phyloP scores from a whole-genome alignment of 2,888 invertebrate species.

The Octonoba sinensis region DNA sequence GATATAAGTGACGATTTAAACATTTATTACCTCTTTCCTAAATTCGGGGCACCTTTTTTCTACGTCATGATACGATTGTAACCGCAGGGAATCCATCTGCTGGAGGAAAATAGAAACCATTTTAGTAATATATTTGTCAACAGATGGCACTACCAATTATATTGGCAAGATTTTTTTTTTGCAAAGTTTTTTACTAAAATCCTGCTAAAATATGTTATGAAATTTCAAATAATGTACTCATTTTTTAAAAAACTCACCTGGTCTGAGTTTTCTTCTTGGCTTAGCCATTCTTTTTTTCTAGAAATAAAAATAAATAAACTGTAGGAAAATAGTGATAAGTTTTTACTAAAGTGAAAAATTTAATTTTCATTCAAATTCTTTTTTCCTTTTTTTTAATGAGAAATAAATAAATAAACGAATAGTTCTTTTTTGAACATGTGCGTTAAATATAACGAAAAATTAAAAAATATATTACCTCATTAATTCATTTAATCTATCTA shows the following conservation, averaged over 20 bases:
- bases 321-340: neutral
- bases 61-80: conserved; percentile 46
- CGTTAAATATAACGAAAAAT: neutral
- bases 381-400: neutral
- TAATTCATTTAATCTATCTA: conserved; percentile 77
- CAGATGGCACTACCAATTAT: conserved; percentile 13
- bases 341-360: neutral
- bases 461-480: conserved; percentile 34
- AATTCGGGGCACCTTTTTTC: conserved; percentile 58
- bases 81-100: conserved; percentile 28
- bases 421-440: neutral
- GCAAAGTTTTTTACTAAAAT: no score
- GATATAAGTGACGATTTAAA: no score
- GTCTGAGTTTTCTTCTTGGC: conserved; percentile 32
- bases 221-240: neutral
- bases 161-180: neutral
- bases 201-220: no score
- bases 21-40: conserved; percentile 58
- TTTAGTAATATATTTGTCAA: neutral
- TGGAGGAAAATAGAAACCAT: neutral
- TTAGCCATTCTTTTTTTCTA: conserved; percentile 59
- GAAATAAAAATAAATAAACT: conserved; percentile 1
- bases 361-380: neutral
- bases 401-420: neutral
- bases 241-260: conserved; percentile 31